Percentiles rank a stretch among this genome's conserved stretches.
Evolutionary conservation across 2,797 vertebrate species (phyloP).

Genomic region (Fratercula arctica): DNA sequence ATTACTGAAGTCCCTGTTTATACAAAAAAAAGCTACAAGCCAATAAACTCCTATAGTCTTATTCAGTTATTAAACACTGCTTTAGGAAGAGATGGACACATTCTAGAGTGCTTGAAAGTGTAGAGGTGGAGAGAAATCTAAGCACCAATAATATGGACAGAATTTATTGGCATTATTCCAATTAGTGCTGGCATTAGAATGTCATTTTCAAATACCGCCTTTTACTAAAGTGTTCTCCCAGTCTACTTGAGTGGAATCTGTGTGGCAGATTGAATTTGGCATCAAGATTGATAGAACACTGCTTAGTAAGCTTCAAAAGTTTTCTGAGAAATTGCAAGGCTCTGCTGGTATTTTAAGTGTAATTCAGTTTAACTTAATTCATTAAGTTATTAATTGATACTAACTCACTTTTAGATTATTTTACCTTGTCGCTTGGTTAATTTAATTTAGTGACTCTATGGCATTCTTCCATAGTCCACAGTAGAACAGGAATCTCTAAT

Average conservation of each 20-base stretch:
- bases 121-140: not conserved
- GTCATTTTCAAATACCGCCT: not conserved
- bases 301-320: not conserved
- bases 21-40: not conserved
- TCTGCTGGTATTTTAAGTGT: not conserved
- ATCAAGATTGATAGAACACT: not conserved
- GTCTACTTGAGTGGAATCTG: not conserved
- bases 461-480: not conserved
- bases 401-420: not conserved
- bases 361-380: not conserved
- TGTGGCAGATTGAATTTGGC: not conserved
- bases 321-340: not conserved
- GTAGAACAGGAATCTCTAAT: not conserved
- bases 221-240: not conserved
- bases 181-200: not conserved
- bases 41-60: not conserved
- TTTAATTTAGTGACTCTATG: not conserved
- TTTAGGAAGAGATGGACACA: not conserved
- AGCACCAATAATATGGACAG: fast-evolving
- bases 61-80: not conserved
- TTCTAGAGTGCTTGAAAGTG: not conserved
- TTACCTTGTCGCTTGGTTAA: not conserved
- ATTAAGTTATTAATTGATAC: not conserved
- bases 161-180: not conserved
- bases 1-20: fast-evolving